Evolutionary conservation across 1,140 invertebrate genomes (phyloP), one percentile per base, ranked within the genome.

Genomic region (Zaprionus africanus): DNA sequence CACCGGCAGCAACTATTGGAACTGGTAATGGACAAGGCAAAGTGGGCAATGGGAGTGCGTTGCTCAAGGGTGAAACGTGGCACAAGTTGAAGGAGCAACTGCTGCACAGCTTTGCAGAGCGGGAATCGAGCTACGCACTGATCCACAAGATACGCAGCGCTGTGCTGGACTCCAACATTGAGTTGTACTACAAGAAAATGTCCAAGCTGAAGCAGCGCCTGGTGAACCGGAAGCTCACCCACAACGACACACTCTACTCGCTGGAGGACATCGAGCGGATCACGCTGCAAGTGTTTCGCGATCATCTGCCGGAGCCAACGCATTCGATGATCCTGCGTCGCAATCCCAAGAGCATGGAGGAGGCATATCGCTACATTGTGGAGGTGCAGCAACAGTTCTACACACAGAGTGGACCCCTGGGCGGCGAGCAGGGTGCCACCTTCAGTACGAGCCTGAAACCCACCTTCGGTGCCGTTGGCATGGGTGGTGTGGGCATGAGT

Each of bases 281-380:
- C 0, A 86, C 85, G 1, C 64, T 90, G 46, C 85, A 90, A 22
- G 85, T 90, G 1, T 90, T 90, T 31, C 57, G 85, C 0, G 85
- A 90, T 54, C 85, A 90, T 31, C 19, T 90, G 76, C 85, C 85
- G 0, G 85, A 90, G 31, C 85, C 85, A 5, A 90, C 85, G 5
- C 86, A 90, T 46, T 90, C 85, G 9, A 90, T 90, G 85, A 90
- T 90, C 24, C 43, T 90, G 64, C 76, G 85, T 0, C 61, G 85
- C 22, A 90, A 90, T 31, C 86, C 85, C 7, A 90, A 90, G 46
- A 85, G 76, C 81, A 90, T 90, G 85, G 85, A 90, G 86, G 86
- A 90, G 57, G 85, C 85, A 60, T 90, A 90, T 53, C 82, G 86
- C 58, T 90, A 90, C 19, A 90, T 90, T 17, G 86, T 90, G 26